Evolutionary conservation across 2,113 vertebrate species (phyloP).

Genomic region (Galeopterus variegatus): DNA sequence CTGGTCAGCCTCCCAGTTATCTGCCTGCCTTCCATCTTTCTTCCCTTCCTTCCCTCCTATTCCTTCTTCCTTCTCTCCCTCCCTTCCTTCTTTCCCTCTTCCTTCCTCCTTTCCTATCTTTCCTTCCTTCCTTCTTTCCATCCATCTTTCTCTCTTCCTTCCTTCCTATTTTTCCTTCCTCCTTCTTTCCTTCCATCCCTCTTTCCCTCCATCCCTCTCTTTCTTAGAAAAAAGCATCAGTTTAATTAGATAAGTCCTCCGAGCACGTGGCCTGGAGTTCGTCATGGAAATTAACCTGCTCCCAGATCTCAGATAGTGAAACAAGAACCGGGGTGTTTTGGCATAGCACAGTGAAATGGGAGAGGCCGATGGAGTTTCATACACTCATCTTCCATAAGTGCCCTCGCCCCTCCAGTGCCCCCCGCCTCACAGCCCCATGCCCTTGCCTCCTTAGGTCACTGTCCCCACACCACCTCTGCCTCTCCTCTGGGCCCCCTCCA

Average conservation of each 20-base stretch:
- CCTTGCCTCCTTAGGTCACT: conserved; percentile 47
- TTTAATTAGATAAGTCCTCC: conserved; percentile 93
- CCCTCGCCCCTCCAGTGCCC: conserved; percentile 79
- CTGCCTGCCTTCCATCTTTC: background rate
- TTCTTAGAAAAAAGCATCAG: conserved; percentile 91
- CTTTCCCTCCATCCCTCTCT: conserved; percentile 37
- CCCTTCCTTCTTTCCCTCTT: background rate
- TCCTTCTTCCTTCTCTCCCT: too few relatives aligned
- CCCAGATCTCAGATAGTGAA: conserved; percentile 92
- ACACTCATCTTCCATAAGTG: conserved; percentile 87
- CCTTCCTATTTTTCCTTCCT: rapidly evolving
- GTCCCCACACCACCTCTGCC: background rate
- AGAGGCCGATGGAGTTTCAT: conserved; percentile 89
- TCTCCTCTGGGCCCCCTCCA: background rate
- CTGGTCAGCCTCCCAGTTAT: background rate
- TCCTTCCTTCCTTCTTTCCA: background rate
- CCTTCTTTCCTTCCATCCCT: background rate
- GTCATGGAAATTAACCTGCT: conserved; percentile 94
- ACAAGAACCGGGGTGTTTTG: conserved; percentile 91
- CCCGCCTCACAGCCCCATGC: conserved; percentile 60
- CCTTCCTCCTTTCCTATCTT: too few relatives aligned
- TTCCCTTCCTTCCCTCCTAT: background rate
- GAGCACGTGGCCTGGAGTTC: conserved; percentile 91
- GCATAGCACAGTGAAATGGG: conserved; percentile 90
- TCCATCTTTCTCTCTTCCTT: conserved; percentile 85